Percentiles rank a stretch among this genome's conserved stretches.
These are phyloP conservation scores for Metallyticus violacea DNA, from an alignment of 2,888 invertebrate species.

Conservation along the genomic window DNA sequence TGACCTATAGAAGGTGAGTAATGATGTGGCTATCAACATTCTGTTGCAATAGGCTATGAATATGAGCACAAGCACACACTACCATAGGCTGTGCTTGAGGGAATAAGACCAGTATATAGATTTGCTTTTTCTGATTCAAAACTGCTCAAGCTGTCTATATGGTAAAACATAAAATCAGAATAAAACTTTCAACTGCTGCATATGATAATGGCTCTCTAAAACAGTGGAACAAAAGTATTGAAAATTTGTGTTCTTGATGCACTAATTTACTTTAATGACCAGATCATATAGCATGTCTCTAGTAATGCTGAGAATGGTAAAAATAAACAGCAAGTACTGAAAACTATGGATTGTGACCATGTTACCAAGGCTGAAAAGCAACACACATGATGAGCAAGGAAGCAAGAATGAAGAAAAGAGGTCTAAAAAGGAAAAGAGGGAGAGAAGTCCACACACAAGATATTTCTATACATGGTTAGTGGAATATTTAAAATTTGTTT, in stretches of 20 bases:
- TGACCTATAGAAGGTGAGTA: background rate
- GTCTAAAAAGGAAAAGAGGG: no score
- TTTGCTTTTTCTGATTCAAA: slow-evolving; percentile 13
- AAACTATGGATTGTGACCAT: no score
- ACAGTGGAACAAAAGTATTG: slow-evolving; percentile 19
- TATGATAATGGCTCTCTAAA: slow-evolving; percentile 27
- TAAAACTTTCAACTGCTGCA: slow-evolving; percentile 19
- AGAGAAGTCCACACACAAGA: no score
- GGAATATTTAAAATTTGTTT: no score
- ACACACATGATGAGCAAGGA: no score
- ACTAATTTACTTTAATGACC: slow-evolving; percentile 24
- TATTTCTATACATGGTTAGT: no score
- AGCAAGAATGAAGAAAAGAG: no score
- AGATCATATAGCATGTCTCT: background rate
- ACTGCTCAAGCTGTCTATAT: slow-evolving; percentile 21
- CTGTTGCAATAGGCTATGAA: background rate
- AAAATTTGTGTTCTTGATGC: no score
- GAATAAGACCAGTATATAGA: slow-evolving; percentile 27
- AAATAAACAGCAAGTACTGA: no score
- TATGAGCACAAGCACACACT: no score
- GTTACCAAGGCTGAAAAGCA: no score
- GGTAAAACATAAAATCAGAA: slow-evolving; percentile 23
- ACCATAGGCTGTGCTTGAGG: slow-evolving; percentile 19
- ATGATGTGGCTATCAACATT: background rate
- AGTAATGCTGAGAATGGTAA: no score